Evolutionary conservation across 35 echinoderm and acorn worm genomes (phyloP).

Genomic region (Ophiothrix spiculata): DNA sequence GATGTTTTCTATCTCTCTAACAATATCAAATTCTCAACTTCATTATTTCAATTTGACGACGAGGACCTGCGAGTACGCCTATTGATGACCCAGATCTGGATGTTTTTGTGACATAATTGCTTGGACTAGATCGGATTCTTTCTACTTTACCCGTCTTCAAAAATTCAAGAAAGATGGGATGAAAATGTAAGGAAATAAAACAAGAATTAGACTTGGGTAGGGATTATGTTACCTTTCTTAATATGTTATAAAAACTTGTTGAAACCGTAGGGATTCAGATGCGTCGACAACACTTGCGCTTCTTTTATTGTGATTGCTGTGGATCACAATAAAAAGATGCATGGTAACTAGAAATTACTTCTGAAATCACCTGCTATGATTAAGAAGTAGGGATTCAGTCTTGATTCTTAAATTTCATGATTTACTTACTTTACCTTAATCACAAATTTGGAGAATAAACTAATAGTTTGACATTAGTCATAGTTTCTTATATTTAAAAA

Average conservation of each 20-base stretch:
- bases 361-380: too few relatives aligned
- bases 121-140: background rate
- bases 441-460: too few relatives aligned
- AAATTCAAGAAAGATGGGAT: background rate
- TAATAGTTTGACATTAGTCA: too few relatives aligned
- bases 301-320: background rate
- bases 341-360: too few relatives aligned
- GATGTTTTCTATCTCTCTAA: background rate
- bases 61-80: background rate
- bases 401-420: too few relatives aligned
- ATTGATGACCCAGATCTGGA: background rate
- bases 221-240: background rate
- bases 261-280: background rate
- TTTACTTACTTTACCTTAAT: too few relatives aligned
- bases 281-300: background rate
- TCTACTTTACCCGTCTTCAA: background rate
- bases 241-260: conserved; percentile 17
- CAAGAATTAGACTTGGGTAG: background rate
- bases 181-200: background rate
- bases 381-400: too few relatives aligned
- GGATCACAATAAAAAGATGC: background rate
- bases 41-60: background rate
- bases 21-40: background rate
- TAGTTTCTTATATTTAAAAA: too few relatives aligned
- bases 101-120: background rate